Percentiles rank a stretch among this genome's conserved stretches.
phyloP scores from a whole-genome alignment of 2,888 invertebrate genomes.

The Eupithecia centaureata region DNA sequence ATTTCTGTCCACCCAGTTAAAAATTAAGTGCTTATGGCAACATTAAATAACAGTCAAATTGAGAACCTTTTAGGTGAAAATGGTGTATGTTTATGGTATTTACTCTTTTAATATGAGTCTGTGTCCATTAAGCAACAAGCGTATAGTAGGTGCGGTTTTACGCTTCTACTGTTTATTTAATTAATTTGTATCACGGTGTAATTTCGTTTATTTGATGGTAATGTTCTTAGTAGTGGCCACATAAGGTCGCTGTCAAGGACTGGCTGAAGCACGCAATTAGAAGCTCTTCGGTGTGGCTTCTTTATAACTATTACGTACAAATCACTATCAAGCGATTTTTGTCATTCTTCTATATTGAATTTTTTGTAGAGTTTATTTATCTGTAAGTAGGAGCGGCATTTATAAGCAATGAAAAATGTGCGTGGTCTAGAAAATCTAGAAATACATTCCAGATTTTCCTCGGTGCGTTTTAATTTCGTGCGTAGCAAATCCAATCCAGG shows the following conservation, averaged over 20 bases:
- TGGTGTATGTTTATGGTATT: too few relatives aligned
- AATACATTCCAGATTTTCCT: neutral
- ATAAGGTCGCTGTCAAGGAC: conserved; percentile 67
- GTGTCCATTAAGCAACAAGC: neutral
- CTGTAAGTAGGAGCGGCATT: too few relatives aligned
- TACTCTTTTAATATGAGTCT: too few relatives aligned
- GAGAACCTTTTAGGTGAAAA: too few relatives aligned
- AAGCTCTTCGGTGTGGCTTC: conserved; percentile 66
- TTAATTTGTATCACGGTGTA: conserved; percentile 34
- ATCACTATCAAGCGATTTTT: neutral
- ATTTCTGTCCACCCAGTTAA: too few relatives aligned
- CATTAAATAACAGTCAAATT: too few relatives aligned
- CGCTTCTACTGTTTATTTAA: conserved; percentile 6
- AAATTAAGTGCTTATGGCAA: too few relatives aligned
- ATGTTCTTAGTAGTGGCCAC: conserved; percentile 58
- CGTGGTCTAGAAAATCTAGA: too few relatives aligned
- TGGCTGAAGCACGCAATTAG: conserved; percentile 63
- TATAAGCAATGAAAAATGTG: too few relatives aligned
- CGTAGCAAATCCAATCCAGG: neutral
- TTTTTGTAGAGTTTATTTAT: too few relatives aligned
- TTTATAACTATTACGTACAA: conserved; percentile 30
- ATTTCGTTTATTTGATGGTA: conserved; percentile 52
- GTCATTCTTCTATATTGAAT: too few relatives aligned
- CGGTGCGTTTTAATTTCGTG: neutral
- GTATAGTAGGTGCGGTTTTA: neutral